Conservation (phyloP, 2,888 invertebrate species). For the Cosmia pyralina region DNA sequence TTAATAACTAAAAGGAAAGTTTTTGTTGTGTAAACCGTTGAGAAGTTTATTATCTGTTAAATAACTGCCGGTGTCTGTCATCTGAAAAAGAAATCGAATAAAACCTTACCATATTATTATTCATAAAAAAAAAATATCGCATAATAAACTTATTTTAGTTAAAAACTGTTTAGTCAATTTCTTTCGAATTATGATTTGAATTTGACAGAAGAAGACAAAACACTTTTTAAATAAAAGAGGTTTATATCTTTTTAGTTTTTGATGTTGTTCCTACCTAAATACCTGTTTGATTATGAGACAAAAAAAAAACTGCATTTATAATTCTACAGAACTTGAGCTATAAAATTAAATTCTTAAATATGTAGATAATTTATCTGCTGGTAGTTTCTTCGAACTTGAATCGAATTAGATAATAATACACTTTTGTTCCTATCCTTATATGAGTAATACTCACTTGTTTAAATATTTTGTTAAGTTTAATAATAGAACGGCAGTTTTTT, state of each 20-base stretch:
- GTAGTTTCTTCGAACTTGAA: not conserved
- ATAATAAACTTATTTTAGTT: too few species aligned
- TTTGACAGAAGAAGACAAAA: too few species aligned
- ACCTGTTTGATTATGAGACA: not conserved
- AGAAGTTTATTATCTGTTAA: too few species aligned
- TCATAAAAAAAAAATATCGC: too few species aligned
- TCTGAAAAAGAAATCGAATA: too few species aligned
- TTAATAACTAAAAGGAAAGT: conserved; percentile 1
- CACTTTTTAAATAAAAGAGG: too few species aligned
- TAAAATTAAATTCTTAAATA: not conserved
- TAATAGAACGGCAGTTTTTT: not conserved
- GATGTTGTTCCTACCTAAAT: too few species aligned
- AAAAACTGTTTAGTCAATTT: too few species aligned
- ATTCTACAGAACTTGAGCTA: not conserved
- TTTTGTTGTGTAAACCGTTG: not conserved
- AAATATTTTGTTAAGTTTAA: not conserved
- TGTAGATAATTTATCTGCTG: not conserved
- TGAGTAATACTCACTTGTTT: not conserved
- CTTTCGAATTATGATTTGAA: too few species aligned
- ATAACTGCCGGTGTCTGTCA: conserved; percentile 1
- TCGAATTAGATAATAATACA: not conserved
- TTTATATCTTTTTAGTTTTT: too few species aligned
- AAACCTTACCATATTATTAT: too few species aligned
- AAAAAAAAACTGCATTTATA: too few species aligned
- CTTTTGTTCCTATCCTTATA: not conserved